Evolutionary conservation across 2,888 invertebrate species (phyloP).

Genomic region (Tiliacea citrago): DNA sequence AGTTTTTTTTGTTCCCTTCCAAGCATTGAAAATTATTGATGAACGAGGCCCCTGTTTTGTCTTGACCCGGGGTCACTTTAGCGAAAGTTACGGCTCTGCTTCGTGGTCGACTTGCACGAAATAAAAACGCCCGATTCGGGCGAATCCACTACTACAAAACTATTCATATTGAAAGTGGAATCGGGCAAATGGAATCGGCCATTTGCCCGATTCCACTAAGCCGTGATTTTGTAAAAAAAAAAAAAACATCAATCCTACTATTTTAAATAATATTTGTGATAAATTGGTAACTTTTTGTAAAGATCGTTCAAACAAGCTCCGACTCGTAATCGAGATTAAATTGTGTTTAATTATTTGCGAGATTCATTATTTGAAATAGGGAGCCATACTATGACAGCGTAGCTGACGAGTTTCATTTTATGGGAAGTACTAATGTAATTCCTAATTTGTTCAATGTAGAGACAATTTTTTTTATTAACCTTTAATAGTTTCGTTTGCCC

Average conservation of each 20-base stretch:
- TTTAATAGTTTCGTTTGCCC: neutral
- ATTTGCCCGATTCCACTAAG: neutral
- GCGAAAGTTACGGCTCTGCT: neutral
- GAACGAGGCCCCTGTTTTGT: no score
- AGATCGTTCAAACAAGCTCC: neutral
- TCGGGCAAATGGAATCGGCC: no score
- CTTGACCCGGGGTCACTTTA: no score
- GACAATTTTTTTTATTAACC: neutral
- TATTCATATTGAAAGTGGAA: neutral
- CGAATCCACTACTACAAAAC: neutral
- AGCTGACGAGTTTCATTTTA: neutral
- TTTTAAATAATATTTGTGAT: constrained; percentile 3
- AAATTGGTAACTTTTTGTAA: constrained; percentile 6
- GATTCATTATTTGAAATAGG: neutral
- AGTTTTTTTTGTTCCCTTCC: no score
- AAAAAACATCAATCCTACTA: neutral
- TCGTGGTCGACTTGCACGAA: neutral
- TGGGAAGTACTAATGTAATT: neutral
- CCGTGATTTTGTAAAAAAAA: neutral
- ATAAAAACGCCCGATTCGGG: neutral
- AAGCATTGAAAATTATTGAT: no score
- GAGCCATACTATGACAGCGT: neutral
- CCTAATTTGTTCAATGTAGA: neutral
- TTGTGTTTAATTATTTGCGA: neutral
- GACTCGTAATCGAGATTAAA: neutral